Percentiles rank a stretch among this genome's conserved stretches.
Conservation (phyloP, 2,113 vertebrate genomes). For the Climacteris rufus region DNA sequence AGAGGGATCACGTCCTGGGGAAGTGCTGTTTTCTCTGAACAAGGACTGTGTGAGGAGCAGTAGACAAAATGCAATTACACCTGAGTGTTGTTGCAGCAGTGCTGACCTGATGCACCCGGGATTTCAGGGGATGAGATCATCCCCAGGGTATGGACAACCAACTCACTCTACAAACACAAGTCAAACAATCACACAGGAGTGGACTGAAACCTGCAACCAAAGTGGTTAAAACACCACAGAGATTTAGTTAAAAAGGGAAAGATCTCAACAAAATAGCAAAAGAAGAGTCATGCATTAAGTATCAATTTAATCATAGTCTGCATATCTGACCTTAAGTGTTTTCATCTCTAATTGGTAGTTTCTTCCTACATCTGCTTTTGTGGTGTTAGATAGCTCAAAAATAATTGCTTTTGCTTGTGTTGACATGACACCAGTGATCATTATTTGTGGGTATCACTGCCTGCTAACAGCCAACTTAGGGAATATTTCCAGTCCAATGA, state of each 20-base stretch:
- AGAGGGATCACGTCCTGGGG: background rate
- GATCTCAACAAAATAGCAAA: background rate
- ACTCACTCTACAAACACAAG: background rate
- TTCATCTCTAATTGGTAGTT: conserved; percentile 11
- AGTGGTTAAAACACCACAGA: background rate
- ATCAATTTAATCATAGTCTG: background rate
- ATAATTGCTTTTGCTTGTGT: background rate
- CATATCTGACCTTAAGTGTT: background rate
- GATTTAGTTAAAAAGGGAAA: background rate
- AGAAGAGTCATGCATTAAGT: background rate
- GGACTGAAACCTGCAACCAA: background rate
- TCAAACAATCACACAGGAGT: background rate
- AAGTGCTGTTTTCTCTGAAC: background rate
- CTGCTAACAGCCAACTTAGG: background rate
- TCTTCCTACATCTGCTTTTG: background rate
- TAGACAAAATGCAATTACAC: background rate
- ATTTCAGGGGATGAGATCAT: background rate
- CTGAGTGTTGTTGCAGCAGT: background rate
- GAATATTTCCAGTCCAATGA: background rate
- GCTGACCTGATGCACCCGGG: background rate
- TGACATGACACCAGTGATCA: background rate
- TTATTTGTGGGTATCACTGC: background rate
- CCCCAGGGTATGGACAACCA: background rate
- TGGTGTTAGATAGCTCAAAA: background rate
- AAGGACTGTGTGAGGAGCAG: background rate